A percentile compares a stretch with the other conserved stretches of the same genome.
These are phyloP conservation scores for Acipenser oxyrinchus DNA, from an alignment of 2,797 vertebrate genomes.

Conservation along the genomic window DNA sequence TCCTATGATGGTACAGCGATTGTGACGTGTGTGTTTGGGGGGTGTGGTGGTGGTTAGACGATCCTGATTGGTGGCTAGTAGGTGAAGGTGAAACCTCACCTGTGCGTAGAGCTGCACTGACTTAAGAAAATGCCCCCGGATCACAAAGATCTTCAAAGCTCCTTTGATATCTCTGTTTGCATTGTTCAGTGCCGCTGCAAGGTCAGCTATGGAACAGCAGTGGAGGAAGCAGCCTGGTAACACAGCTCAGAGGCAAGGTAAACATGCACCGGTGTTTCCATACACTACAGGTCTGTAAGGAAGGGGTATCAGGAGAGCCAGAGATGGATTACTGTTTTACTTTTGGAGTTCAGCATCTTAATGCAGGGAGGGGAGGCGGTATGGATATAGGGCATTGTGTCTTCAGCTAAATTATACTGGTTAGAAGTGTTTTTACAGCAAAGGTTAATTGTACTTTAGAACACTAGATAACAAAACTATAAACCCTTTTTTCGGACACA, in stretches of 20 bases:
- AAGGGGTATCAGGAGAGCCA: constrained; percentile 21
- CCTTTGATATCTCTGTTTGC: constrained; percentile 64
- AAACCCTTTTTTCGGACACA: too few species aligned
- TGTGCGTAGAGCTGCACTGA: constrained; percentile 32
- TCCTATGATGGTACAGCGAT: constrained; percentile 42
- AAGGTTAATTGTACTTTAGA: background rate
- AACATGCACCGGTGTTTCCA: constrained; percentile 42
- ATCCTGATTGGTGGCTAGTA: constrained; percentile 21
- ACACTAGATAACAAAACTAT: too few species aligned
- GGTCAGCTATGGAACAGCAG: constrained; percentile 46
- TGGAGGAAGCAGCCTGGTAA: constrained; percentile 43
- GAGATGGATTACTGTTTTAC: constrained; percentile 22
- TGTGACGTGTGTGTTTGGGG: constrained; percentile 24
- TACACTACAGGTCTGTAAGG: constrained; percentile 27
- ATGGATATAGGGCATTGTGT: too few species aligned
- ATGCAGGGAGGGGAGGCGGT: too few species aligned
- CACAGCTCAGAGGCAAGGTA: constrained; percentile 47
- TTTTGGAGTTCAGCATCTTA: constrained; percentile 20
- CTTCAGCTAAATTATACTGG: background rate
- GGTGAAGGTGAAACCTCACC: constrained; percentile 37
- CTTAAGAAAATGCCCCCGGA: constrained; percentile 35
- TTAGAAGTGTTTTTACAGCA: background rate
- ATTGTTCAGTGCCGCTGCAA: constrained; percentile 59
- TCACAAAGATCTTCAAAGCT: constrained; percentile 17
- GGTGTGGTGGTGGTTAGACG: constrained; percentile 21